Conservation (phyloP, 2,888 invertebrate species). For the Calameuta idolon region DNA sequence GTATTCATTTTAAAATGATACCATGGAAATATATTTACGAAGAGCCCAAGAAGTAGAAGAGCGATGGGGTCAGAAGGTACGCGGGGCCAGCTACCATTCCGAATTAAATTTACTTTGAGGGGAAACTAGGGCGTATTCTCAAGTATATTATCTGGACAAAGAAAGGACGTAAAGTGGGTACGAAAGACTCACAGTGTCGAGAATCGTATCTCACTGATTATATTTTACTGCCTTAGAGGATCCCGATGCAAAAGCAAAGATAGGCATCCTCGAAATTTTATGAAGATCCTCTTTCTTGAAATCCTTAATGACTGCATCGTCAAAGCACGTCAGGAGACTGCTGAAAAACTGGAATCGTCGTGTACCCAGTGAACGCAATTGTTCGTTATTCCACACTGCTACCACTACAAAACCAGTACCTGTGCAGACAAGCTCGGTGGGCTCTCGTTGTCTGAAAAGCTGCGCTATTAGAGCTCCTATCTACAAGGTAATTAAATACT, state of each 20-base stretch:
- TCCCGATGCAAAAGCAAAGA: background rate
- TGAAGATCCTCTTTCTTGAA: background rate
- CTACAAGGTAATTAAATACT: background rate
- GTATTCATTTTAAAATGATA: slow-evolving; percentile 7
- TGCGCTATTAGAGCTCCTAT: background rate
- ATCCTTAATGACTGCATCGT: background rate
- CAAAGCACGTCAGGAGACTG: too few relatives aligned
- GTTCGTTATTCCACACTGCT: too few relatives aligned
- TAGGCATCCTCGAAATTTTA: background rate
- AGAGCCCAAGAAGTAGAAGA: background rate
- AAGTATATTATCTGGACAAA: slow-evolving; percentile 5
- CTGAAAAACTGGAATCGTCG: too few relatives aligned
- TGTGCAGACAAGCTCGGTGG: too few relatives aligned
- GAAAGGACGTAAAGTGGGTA: background rate
- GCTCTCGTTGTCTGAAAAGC: background rate
- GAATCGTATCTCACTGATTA: slow-evolving; percentile 4
- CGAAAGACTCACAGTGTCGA: background rate
- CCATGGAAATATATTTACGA: slow-evolving; percentile 5
- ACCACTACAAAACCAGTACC: too few relatives aligned
- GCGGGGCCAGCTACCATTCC: background rate
- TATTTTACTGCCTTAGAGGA: background rate
- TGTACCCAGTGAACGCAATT: too few relatives aligned
- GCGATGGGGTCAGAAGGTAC: background rate
- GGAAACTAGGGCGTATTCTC: background rate
- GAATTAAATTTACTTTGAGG: slow-evolving; percentile 7